phyloP scores from a whole-genome alignment of 2,797 vertebrate species.

The Schizopygopsis malacanthus region DNA sequence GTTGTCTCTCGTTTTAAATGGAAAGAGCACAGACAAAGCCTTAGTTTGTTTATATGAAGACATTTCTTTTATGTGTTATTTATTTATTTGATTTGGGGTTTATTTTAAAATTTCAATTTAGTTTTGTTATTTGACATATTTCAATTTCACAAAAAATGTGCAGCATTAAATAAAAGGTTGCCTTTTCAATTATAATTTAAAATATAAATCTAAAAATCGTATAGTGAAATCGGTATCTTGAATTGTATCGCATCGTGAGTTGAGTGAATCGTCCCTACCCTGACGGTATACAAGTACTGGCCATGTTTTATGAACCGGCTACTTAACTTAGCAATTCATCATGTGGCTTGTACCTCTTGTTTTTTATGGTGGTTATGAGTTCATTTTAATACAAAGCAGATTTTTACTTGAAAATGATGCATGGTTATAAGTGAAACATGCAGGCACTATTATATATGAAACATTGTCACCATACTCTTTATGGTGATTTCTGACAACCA shows the following conservation, averaged over 20 bases:
- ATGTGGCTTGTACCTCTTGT: not conserved
- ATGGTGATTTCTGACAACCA: not conserved
- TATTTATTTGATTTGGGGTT: no score
- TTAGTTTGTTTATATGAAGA: no score
- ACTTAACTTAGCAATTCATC: not conserved
- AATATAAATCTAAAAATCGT: no score
- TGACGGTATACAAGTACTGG: not conserved
- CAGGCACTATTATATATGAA: not conserved
- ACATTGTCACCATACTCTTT: not conserved
- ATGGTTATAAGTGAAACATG: not conserved
- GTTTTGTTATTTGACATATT: not conserved
- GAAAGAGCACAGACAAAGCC: no score
- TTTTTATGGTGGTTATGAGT: not conserved
- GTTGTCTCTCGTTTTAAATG: no score
- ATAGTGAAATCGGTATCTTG: no score
- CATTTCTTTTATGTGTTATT: no score
- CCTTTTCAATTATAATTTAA: not conserved
- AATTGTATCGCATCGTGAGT: not conserved
- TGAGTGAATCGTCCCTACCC: not conserved
- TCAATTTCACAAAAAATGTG: not conserved
- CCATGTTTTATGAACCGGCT: not conserved
- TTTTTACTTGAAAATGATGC: not conserved
- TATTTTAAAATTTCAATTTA: not conserved
- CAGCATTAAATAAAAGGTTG: not conserved
- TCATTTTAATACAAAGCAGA: not conserved